Evolutionary conservation across 2,113 vertebrate species (phyloP).

Genomic region (Nettapus auritus): DNA sequence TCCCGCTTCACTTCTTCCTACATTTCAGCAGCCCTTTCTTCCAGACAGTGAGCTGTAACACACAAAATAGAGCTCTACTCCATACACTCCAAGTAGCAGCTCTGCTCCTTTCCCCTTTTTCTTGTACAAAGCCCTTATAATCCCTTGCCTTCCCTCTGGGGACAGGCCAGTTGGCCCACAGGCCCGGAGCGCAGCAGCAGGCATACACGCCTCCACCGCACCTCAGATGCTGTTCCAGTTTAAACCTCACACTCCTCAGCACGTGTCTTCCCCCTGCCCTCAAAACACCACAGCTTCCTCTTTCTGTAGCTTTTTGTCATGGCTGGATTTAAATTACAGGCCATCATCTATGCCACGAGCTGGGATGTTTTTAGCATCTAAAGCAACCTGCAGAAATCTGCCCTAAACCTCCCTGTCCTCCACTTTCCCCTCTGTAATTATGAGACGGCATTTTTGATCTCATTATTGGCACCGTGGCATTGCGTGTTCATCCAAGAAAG

Average conservation of each 20-base stretch:
- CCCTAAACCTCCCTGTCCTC: not conserved
- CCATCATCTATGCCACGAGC: not conserved
- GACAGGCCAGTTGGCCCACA: not conserved
- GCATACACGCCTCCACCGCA: not conserved
- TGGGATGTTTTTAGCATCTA: not conserved
- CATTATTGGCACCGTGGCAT: not conserved
- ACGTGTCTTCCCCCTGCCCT: not conserved
- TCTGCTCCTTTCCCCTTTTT: not conserved
- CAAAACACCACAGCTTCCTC: not conserved
- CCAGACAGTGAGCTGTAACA: not conserved
- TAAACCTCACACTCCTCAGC: not conserved
- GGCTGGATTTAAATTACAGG: not conserved
- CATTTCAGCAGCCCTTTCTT: not conserved
- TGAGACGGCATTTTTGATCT: not conserved
- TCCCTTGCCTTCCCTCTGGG: not conserved
- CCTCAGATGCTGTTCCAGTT: not conserved
- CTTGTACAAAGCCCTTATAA: not conserved
- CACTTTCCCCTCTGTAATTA: not conserved
- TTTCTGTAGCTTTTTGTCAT: not conserved
- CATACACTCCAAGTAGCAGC: not conserved
- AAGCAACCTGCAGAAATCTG: not conserved
- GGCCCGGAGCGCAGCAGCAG: not conserved
- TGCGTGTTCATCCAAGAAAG: not conserved
- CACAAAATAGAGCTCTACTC: not conserved
- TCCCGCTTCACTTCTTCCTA: not conserved